Evolutionary conservation across 2,797 vertebrate species (phyloP), one percentile per base, ranked within the genome.

Genomic region (Syndactyla subalaris): DNA sequence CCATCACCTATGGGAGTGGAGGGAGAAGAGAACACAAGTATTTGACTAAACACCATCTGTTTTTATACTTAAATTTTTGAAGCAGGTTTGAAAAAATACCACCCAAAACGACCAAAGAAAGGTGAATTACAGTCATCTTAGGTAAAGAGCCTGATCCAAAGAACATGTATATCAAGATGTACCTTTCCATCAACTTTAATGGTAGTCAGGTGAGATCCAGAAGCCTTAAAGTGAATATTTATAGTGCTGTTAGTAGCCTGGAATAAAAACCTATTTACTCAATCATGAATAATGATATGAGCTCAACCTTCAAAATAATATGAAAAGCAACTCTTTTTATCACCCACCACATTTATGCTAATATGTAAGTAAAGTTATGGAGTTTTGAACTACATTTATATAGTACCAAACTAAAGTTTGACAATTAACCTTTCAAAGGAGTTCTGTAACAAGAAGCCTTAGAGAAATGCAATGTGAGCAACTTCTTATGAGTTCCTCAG

Each of bases 221-320:
- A 89, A 90, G 23, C 5, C 72, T 94, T 89, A 81, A 90, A 84
- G 36, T 67, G 45, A 38, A 32, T 82, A 84, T 92, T 94, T 93
- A 90, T 92, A 87, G 36, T 66, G 59, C 52, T 84, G 55, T 67
- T 92, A 88, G 59, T 73, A 57, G 23, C 51, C 34, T 88, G 62
- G 57, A 96, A 95, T 82, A 83, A 93, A 96, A 94, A 75, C 23
- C 32, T 82, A 87, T 96, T 96, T 95, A 96, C 81, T 94, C 39
- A 94, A 65, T 80, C 18, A 73, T 91, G 59, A 97, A 96, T 96
- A 96, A 95, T 36, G 48, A 96, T 71, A 96, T 73, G 39, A 65
- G 75, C 54, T 92, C 92, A 62, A 63, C 46, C 46, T 94, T 93
- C 55, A 90, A 96, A 95, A 66, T 58, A 80, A 54, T 75, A 81